Evolutionary conservation across 1,140 invertebrate species (phyloP), one percentile per base, ranked within the genome.

Genomic region (Apis laboriosa): DNA sequence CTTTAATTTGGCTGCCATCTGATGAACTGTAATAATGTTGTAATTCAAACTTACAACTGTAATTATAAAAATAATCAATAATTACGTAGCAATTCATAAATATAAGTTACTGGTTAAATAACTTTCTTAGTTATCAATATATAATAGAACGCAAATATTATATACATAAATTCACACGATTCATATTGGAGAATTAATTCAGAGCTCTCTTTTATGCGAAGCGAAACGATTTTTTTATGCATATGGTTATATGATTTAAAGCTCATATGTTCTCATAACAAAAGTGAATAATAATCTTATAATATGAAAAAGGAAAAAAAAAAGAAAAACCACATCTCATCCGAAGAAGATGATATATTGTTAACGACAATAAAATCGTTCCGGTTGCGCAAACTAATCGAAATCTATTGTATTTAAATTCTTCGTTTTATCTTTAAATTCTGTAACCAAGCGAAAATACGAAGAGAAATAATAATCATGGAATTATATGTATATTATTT

Each of bases 371-470:
- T 72, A 83, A 78, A 24, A 34, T 83, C 66, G n/a, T 63, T 72
- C 55, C 51, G 21, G 51, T 83, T 83, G n/a, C 51, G 80, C 75
- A 72, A 83, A 78, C 15, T 34, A 72, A 78, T 72, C 81, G 68
- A 78, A 78, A 78, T 77, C 58, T 64, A 83, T 72, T 83, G 75
- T 77, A 83, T 78, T 83, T 78, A 83, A 83, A 43, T 43, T 43
- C 5, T 43, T 43, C 34, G 34, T 43, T 43, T 43, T 43, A 43
- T 43, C 34, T 43, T 43, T 43, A 43, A 43, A 83, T 83, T 51
- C 55, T 53, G 3, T 66, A 61, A 70, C 53, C 56, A 51, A 15
- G 49, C 9, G 8, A 17, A 53, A 17, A n/a, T 55, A 61, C 43
- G 28, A 17, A 43, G 19, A 55, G 21, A 66, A 56, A 17, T 28